Base-by-base conservation (phyloP, 2,113 vertebrate genomes). In the Leptobrachium leishanense region DNA sequence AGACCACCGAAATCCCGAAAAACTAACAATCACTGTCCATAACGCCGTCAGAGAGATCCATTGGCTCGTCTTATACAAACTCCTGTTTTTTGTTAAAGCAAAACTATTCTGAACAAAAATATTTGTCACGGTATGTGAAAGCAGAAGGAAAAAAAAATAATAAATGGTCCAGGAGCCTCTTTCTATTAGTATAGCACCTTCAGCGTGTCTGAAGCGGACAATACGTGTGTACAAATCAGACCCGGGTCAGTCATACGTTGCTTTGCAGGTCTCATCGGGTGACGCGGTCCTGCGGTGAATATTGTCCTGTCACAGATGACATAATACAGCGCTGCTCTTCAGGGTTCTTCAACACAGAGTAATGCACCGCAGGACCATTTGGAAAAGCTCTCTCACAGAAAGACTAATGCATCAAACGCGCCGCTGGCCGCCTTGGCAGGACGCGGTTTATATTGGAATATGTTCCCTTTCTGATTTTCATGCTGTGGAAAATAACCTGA, bases 251-350 rank as follows among this genome's bases (percentile, higher is more conserved):
- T 8, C 43, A 10, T 0, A 11, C 68, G 31, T n/a, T 10, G 20
- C 68, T 46, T 42, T 50, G 68, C 43, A 7, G 13, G 68, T 31
- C 41, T 46, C n/a, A 7, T 9, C 15, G 44, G 11, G 66, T 68
- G 40, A 68, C 41, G 15, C 63, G 12, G 13, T 8, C 2, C 2
- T 43, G 2, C 10, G 41, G 66, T 43, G 55, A 59, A 31, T 11
- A 46, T 46, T 69, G 70, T 55, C 70, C 53, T 72, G 53, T 55
- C 46, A 54, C 12, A n/a, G 10, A 57, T 57, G 53, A 46, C 31
- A 72, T 41, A 72, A 70, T 53, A 53, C 68, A 10, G 5, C 11
- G 0, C 2, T 46, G 44, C 43, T n/a, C n/a, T 70, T 68, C 31
- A 20, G n/a, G 43, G 68, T 70, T 46, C 15, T 44, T 8, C 3